Evolutionary conservation across 2,888 invertebrate genomes (phyloP), one percentile per base, ranked within the genome.

Genomic region (Scaptomyza flava): DNA sequence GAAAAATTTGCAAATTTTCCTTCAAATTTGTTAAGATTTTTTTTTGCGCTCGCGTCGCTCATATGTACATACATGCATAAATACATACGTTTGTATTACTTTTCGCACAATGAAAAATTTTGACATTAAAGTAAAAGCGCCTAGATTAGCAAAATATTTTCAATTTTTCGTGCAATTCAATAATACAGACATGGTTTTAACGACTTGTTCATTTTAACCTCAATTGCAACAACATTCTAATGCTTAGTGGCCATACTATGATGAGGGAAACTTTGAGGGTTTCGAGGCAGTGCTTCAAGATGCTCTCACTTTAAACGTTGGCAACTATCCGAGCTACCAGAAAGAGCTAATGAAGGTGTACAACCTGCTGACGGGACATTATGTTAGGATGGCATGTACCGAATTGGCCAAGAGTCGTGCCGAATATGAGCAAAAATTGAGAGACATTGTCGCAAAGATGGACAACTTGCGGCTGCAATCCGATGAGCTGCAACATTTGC

Each of bases 251-350:
- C 1, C 4, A 2, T 70, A 17, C 14, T 80, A 82, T 3, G 12
- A 23, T 1, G 11, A 41, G 1, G 8, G 17, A 0, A 20, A 60
- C 0, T 23, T 20, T 2, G 62, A 38, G 0, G 30, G 7, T 6
- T 81, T 78, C 4, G 62, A 51, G 1, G 0, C 8, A n/a, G 6
- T 80, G 12, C 45, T 81, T 50, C 68, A 76, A 45, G 20, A 6
- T 11, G 72, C 65, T 3, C 66, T 83, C 2, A 6, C 6, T 0
- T 46, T 27, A 0, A 59, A 50, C 9, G 12, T 9, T 2, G 68
- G 51, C 6, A 23, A 12, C 0, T 64, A 76, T 30, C 5, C n/a
- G 1, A 54, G 33, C 36, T 56, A 71, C 38, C 47, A 54, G 6
- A 50, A 56, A 0, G 81, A 81, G 9, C 17, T 80, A 20, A 3